These are phyloP conservation scores for Hesperia comma DNA, from an alignment of 2,888 invertebrate genomes.

Conservation along the genomic window DNA sequence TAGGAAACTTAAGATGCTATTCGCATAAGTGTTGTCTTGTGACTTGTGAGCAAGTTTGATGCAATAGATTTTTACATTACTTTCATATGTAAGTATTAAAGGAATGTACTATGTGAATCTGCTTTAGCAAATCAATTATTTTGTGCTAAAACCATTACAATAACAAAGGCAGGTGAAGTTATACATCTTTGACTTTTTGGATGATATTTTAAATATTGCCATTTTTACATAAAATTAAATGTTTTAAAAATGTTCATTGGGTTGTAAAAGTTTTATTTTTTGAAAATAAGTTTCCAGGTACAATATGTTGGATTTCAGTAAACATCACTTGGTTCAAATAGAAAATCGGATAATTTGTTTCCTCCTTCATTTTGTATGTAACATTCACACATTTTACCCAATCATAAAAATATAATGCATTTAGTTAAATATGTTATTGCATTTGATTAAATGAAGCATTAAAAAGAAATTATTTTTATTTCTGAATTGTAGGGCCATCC, in stretches of 20 bases:
- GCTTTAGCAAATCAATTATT: constrained; percentile 13
- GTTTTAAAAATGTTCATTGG: constrained; percentile 10
- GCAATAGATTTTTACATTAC: constrained; percentile 6
- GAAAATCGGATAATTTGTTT: constrained; percentile 2
- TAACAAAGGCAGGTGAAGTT: constrained; percentile 2
- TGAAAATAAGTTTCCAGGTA: background rate
- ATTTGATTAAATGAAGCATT: constrained; percentile 65
- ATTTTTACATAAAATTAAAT: constrained; percentile 25
- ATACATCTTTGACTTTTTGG: constrained; percentile 21
- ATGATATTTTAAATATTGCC: constrained; percentile 13
- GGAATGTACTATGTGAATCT: constrained; percentile 8
- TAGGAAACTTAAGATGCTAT: constrained; percentile 22
- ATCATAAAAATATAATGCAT: constrained; percentile 65
- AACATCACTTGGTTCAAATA: constrained; percentile 5
- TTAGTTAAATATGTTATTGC: constrained; percentile 70
- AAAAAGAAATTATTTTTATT: constrained; percentile 54
- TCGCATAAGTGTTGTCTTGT: constrained; percentile 17
- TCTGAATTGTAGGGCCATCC: too few relatives aligned
- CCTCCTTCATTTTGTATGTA: constrained; percentile 17
- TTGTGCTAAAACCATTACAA: background rate
- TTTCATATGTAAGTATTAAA: constrained; percentile 2
- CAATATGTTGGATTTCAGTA: background rate
- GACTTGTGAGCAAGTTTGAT: constrained; percentile 7
- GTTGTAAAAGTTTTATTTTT: background rate
- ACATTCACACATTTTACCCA: constrained; percentile 20